Base-by-base conservation (phyloP, 2,888 invertebrate genomes). In the Chymomyza amoena region DNA sequence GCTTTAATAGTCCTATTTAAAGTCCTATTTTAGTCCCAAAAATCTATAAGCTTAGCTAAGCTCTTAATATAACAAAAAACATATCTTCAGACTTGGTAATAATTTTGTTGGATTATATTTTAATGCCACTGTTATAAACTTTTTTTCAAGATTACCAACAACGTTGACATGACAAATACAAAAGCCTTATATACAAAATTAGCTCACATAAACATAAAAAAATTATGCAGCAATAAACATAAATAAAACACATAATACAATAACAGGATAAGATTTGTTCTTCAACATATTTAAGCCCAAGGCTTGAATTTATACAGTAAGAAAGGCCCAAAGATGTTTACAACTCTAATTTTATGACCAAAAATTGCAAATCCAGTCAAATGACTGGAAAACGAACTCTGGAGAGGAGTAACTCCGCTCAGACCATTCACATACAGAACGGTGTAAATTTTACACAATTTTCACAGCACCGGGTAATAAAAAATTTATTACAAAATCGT, bases 401-500 rank as follows among this genome's bases (percentile, higher is more conserved):
- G 59, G 10, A 56, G 32, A 6, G 4, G 32, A 6, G 32, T 32
- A 32, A 6, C 1, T 20, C 45, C 50, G 13, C 16, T 50, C 9
- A 36, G 50, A n/a, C 13, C 52, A 36, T 45, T 57, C 61, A 18
- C 61, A 59, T 67, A 52, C 61, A 66, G 54, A 69, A 45, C 60
- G 67, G 67, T 73, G 78, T 67, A 72, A 79, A 80, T 74, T 75
- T 72, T 66, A 70, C 63, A 68, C 80, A 74, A 70, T 73, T 83
- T 82, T 78, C 68, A 68, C 76, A 71, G 71, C 73, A 60, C 25
- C 63, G 32, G 32, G 74, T 64, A 76, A 80, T 87, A 74, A 84
- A 88, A 85, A 77, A 80, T 87, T 85, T 87, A 84, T 76, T 75
- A 73, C 78, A 68, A 64, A 45, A 50, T 67, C 59, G 64, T 69